Base-by-base conservation (phyloP, 2,888 invertebrate genomes). In the Agriopis leucophaearia region DNA sequence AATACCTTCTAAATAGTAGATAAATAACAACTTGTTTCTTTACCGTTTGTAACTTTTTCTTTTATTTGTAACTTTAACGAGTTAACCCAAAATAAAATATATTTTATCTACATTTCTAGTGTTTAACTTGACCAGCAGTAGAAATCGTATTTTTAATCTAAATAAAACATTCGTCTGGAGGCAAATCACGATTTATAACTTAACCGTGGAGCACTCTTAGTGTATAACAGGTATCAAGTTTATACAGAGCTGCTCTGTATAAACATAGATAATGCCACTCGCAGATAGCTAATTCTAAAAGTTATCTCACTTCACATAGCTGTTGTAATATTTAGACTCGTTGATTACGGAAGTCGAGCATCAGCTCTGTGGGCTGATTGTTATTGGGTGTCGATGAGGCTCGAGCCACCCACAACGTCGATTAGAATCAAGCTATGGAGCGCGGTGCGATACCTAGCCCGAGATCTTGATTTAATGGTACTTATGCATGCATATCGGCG, bases 351-450 rank as follows among this genome's bases (percentile, higher is more conserved):
- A 71, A 69, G 60, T 66, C 35, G 40, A 47, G 35, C 12, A 63
- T 66, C 9, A 35, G 60, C 27, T 38, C 59, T 69, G 86, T 87
- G 82, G 86, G 87, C 68, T 69, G 84, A 77, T 71, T 74, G 79
- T 78, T 82, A 85, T 84, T 83, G 81, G 80, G 84, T 85, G 86
- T 80, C 81, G 79, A 86, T 83, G 83, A 83, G 80, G 74, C 76
- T 72, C 69, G 66, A 67, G 70, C 84, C 87, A 78, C 88, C 88
- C 86, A 88, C 88, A 66, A 71, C 66, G 72, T 55, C 67, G 66
- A 87, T 87, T 87, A 86, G 74, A 87, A 88, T 88, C 68, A 72
- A 71, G 70, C 84, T 86, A 85, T 86, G 87, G 88, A 73, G 65
- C 44, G 69, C 36, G 40, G 55, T 67, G 57, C 51, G 63, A 56